Evolutionary conservation across 2,888 invertebrate species (phyloP).

Genomic region (Ephialtes manifestator): DNA sequence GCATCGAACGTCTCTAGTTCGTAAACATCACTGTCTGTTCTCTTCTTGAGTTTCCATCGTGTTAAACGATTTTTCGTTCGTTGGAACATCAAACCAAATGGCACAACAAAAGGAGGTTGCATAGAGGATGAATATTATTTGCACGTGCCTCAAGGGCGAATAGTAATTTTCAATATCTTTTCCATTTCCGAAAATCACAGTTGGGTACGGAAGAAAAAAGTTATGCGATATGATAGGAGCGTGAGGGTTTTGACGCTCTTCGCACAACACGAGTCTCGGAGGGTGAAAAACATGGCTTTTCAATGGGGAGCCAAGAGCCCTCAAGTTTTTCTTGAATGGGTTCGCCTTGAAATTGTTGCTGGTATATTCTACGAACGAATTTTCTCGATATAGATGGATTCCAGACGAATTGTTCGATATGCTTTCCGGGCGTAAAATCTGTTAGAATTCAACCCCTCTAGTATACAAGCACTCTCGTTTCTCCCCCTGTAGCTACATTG

Average conservation of each 20-base stretch:
- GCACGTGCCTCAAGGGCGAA: conserved; percentile 23
- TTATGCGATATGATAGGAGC: conserved; percentile 7
- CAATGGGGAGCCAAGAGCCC: neutral
- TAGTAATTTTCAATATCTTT: conserved; percentile 69
- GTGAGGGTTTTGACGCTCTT: conserved; percentile 21
- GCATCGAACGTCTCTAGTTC: neutral
- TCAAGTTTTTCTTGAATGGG: conserved; percentile 30
- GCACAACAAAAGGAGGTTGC: neutral
- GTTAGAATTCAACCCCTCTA: conserved; percentile 38
- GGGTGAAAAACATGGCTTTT: conserved; percentile 28
- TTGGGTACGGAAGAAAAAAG: conserved; percentile 33
- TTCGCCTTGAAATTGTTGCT: conserved; percentile 45
- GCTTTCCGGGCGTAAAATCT: conserved; percentile 27
- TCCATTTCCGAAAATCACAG: conserved; percentile 69
- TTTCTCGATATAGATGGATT: conserved; percentile 38
- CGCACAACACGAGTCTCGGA: neutral
- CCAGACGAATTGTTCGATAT: conserved; percentile 27
- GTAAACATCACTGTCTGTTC: neutral
- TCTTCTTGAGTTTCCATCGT: neutral
- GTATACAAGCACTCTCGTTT: conserved; percentile 13
- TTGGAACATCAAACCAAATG: neutral
- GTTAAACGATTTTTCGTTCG: conserved; percentile 2
- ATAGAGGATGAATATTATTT: neutral
- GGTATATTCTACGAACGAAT: conserved; percentile 15
- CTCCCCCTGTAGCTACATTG: neutral